A percentile compares a stretch with the other conserved stretches of the same genome.
Evolutionary conservation across 2,113 vertebrate species (phyloP).

Genomic region (Leptosomus discolor): DNA sequence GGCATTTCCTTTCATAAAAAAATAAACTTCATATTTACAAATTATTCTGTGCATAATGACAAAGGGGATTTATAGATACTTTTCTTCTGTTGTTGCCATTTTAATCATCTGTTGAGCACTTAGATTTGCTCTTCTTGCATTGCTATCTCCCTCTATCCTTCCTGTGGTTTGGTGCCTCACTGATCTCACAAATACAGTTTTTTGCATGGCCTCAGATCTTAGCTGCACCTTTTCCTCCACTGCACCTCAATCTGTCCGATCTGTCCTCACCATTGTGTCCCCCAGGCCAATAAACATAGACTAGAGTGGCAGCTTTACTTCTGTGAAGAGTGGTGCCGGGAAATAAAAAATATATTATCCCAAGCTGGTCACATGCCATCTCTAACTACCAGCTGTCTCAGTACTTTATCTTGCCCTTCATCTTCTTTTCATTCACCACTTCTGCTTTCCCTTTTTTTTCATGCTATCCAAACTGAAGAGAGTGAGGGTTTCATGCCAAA

Average conservation of each 20-base stretch:
- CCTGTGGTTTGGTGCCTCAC: neutral
- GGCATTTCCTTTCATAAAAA: neutral
- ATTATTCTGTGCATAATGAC: neutral
- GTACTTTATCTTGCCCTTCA: neutral
- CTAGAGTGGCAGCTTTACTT: neutral
- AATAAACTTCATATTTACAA: neutral
- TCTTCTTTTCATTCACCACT: neutral
- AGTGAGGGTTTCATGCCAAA: neutral
- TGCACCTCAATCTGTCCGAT: accelerated
- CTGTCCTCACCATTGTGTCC: neutral
- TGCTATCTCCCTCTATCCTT: neutral
- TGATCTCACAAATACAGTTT: neutral
- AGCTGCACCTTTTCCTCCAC: neutral
- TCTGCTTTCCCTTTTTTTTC: neutral
- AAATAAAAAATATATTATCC: neutral
- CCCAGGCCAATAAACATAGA: neutral
- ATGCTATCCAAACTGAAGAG: neutral
- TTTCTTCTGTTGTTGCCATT: neutral
- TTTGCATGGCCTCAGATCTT: neutral
- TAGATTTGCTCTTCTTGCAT: neutral
- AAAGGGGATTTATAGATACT: neutral
- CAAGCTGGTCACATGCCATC: neutral
- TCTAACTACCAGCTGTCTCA: neutral
- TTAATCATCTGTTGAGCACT: neutral
- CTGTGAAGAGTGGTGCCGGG: neutral